Evolutionary conservation across 2,113 vertebrate genomes (phyloP).

Genomic region (Tachuris rubrigastra): DNA sequence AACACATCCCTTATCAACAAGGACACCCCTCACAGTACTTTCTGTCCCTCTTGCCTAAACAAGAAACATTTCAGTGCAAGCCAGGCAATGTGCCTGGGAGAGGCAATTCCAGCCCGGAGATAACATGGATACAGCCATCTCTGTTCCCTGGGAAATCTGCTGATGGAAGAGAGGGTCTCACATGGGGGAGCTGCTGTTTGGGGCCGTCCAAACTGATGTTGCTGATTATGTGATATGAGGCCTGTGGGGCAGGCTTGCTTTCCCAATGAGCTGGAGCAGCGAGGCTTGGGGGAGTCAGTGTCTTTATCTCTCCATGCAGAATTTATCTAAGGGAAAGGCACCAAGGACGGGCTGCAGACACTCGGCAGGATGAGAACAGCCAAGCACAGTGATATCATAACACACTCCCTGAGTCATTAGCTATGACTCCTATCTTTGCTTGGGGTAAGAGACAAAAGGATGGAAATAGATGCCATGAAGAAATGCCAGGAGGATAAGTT

Average conservation of each 20-base stretch:
- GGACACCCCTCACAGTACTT: neutral
- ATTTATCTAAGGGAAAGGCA: conserved; percentile 3
- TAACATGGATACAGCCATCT: neutral
- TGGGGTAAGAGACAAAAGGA: neutral
- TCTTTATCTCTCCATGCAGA: neutral
- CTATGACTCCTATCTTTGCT: neutral
- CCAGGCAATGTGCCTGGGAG: neutral
- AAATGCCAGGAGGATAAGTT: neutral
- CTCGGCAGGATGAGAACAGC: neutral
- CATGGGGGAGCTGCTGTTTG: neutral
- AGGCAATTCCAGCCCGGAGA: neutral
- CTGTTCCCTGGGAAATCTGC: neutral
- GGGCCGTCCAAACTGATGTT: neutral
- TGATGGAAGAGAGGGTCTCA: neutral
- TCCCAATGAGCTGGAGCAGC: neutral
- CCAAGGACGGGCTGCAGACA: neutral
- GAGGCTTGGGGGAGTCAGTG: neutral
- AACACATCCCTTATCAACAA: neutral
- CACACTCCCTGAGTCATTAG: neutral
- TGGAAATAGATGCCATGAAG: neutral
- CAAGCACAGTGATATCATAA: neutral
- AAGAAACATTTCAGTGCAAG: neutral
- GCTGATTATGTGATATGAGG: neutral
- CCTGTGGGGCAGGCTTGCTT: neutral
- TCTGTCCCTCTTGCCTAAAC: neutral